Percentiles rank a stretch among this genome's conserved stretches.
These are phyloP conservation scores for Perizoma affinitatum DNA, from an alignment of 2,888 invertebrate species.

Conservation along the genomic window DNA sequence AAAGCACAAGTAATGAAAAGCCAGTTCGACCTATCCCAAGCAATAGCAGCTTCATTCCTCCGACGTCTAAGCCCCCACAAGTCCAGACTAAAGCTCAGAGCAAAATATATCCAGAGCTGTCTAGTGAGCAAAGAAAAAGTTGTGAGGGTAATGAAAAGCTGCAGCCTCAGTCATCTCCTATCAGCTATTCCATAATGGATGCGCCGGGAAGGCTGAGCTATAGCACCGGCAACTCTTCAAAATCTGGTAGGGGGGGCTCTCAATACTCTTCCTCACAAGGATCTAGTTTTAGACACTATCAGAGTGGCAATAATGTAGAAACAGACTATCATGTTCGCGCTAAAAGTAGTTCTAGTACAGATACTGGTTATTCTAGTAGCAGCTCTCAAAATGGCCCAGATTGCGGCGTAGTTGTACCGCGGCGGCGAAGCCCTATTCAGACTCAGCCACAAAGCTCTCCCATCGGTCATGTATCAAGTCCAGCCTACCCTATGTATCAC, in stretches of 20 bases:
- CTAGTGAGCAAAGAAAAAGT: conserved; percentile 79
- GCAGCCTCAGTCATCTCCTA: conserved; percentile 87
- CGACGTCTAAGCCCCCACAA: conserved; percentile 78
- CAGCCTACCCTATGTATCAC: conserved; percentile 93
- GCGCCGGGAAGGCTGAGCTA: conserved; percentile 86
- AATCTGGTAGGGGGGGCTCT: conserved; percentile 77
- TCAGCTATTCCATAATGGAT: conserved; percentile 91
- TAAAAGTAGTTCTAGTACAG: conserved; percentile 85
- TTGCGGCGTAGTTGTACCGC: conserved; percentile 86
- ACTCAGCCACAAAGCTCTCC: conserved; percentile 89
- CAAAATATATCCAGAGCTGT: conserved; percentile 90
- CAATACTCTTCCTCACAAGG: conserved; percentile 80
- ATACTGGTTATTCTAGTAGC: conserved; percentile 85
- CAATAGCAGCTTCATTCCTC: conserved; percentile 80
- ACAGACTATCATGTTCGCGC: conserved; percentile 85
- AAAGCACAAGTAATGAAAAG: conserved; percentile 69
- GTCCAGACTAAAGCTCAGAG: conserved; percentile 91
- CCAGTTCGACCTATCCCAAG: conserved; percentile 60
- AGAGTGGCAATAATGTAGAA: conserved; percentile 84
- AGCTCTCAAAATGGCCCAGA: conserved; percentile 87
- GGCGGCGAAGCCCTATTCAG: conserved; percentile 88
- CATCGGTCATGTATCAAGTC: conserved; percentile 89
- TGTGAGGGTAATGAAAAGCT: conserved; percentile 81
- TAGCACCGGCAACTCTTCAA: conserved; percentile 78
- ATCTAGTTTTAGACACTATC: conserved; percentile 86